Evolutionary conservation across 2,888 invertebrate species (phyloP).

Genomic region (Eilema griseolum): DNA sequence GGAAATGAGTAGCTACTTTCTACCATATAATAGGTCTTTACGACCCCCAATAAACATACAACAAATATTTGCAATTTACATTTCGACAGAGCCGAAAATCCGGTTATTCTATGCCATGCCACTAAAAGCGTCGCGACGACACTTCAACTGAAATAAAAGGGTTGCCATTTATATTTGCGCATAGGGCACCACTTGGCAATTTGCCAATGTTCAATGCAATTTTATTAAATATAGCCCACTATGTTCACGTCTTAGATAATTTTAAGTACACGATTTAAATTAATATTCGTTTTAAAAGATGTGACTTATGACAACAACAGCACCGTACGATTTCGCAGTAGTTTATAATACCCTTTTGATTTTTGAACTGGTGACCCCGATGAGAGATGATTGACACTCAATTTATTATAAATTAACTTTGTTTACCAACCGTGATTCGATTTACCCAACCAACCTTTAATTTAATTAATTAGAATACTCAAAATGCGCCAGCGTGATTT

Average conservation of each 20-base stretch:
- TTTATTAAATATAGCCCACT: slow-evolving; percentile 19
- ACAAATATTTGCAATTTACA: neutral
- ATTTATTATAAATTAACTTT: slow-evolving; percentile 21
- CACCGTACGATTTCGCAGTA: neutral
- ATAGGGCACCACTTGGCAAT: slow-evolving; percentile 12
- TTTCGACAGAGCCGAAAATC: neutral
- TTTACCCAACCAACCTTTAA: slow-evolving; percentile 15
- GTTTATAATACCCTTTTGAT: neutral
- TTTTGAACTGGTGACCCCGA: neutral
- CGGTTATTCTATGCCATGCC: neutral
- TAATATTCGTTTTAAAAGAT: slow-evolving; percentile 9
- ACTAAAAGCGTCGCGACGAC: neutral
- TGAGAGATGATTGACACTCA: slow-evolving; percentile 17
- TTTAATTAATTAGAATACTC: slow-evolving; percentile 16
- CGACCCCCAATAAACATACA: neutral
- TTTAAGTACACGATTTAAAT: slow-evolving; percentile 3
- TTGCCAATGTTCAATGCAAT: slow-evolving; percentile 15
- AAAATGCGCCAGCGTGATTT: neutral
- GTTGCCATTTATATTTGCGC: slow-evolving; percentile 12
- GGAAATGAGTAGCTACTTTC: neutral
- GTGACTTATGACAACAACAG: neutral
- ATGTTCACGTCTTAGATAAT: slow-evolving; percentile 15
- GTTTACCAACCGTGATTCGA: slow-evolving; percentile 11
- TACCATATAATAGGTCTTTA: neutral
- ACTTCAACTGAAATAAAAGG: slow-evolving; percentile 6